A percentile compares a stretch with the other conserved stretches of the same genome.
Evolutionary conservation across 2,888 invertebrate species (phyloP).

Genomic region (Eubasilissa splendida): DNA sequence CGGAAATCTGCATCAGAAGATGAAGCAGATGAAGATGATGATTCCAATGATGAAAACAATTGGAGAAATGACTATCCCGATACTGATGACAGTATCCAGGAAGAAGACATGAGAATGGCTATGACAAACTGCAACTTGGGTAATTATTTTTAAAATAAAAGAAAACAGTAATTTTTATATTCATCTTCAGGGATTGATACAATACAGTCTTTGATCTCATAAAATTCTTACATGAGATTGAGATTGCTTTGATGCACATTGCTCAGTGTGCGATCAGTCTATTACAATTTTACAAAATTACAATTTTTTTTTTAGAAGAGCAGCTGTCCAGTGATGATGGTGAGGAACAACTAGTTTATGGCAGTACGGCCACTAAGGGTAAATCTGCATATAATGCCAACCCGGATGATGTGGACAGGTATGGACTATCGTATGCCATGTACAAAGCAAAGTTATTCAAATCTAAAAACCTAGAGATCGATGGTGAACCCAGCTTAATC

Average conservation of each 20-base stretch:
- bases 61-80: conserved; percentile 87
- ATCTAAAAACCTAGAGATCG: conserved; percentile 18
- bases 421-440: conserved; percentile 78
- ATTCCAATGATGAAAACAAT: conserved; percentile 86
- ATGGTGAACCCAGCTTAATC: conserved; percentile 41
- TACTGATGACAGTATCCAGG: conserved; percentile 75
- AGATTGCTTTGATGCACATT: no score
- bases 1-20: conserved; percentile 61
- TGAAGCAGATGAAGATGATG: conserved; percentile 74
- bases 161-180: background rate
- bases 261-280: background rate
- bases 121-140: conserved; percentile 66
- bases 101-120: conserved; percentile 76
- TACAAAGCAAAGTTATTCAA: conserved; percentile 72
- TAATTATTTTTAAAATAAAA: background rate
- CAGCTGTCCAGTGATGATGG: conserved; percentile 71
- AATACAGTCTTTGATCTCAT: background rate
- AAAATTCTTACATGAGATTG: background rate
- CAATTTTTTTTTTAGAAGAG: conserved; percentile 59
- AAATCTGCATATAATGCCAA: conserved; percentile 61
- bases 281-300: background rate
- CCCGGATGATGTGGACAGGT: conserved; percentile 73
- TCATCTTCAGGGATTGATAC: background rate
- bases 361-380: conserved; percentile 61
- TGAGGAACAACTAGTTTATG: conserved; percentile 68